Base-by-base conservation (phyloP, 2,888 invertebrate species). In the Altica lythri region DNA sequence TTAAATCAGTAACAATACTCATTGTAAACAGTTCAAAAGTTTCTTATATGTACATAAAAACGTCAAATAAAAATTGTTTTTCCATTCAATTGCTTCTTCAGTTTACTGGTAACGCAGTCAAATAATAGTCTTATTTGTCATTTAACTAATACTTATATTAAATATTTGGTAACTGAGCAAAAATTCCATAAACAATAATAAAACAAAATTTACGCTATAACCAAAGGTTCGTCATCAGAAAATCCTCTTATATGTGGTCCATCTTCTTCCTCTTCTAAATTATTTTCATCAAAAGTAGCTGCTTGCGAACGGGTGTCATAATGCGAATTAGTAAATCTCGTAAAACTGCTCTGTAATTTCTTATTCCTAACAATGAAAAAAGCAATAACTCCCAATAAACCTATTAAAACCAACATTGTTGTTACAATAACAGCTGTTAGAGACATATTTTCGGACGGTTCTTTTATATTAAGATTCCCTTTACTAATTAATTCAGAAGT, bases 161-260 rank as follows among this genome's bases (percentile, higher is more conserved):
- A 32, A 35, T 49, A 32, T 49, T 49, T 49, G 48, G 48, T 49
- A 49, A 49, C 48, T 49, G 48, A 49, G 48, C 48, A 49, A 49
- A 9, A 22, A 14, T 22, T 40, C 17, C n/a, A n/a, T n/a, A n/a
- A n/a, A n/a, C n/a, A n/a, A 46, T 19, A 46, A 49, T 16, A 49
- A 30, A 30, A 40, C 40, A 40, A 49, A 40, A 40, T 40, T 85
- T 83, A 94, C 67, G 93, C 92, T 74, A 94, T 89, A 66, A 95
- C 93, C 65, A 95, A 81, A 50, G 94, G 95, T 77, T 95, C 95
- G 76, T 95, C 95, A 75, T 95, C 95, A 0, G 93, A 90, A 77
- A 95, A 95, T 18, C 93, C 92, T 2, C 63, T 55, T 71, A 94
- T 92, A 63, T 92, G 89, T 27, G 94, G 94, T 67, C 89, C 86